A percentile compares a stretch with the other conserved stretches of the same genome.
Evolutionary conservation across 2,888 invertebrate genomes (phyloP).

Genomic region (Cataglyphis altisquamis): DNA sequence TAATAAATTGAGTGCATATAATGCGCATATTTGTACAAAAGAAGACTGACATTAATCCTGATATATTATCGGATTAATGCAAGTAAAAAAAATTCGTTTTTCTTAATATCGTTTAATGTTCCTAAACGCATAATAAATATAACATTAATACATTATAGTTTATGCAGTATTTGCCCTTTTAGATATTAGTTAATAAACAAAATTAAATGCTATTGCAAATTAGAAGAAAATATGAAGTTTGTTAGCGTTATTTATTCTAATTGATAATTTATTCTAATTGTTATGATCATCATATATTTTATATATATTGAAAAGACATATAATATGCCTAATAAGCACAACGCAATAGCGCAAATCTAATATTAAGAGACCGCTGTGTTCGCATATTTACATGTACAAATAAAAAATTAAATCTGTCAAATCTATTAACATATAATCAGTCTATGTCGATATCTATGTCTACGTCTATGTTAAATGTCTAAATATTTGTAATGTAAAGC

Average conservation of each 20-base stretch:
- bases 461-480: neutral
- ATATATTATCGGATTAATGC: neutral
- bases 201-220: neutral
- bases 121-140: neutral
- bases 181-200: neutral
- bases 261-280: neutral
- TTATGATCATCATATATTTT: neutral
- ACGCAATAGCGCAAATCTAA: neutral
- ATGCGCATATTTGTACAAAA: conserved; percentile 8
- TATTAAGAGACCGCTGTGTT: conserved; percentile 1
- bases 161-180: neutral
- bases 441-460: too few relatives aligned
- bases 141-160: neutral
- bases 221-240: neutral
- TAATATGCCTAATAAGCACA: neutral
- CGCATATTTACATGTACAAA: neutral
- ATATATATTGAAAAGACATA: neutral
- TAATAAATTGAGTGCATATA: neutral
- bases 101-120: neutral
- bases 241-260: neutral
- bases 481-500: neutral
- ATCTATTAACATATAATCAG: neutral
- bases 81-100: neutral
- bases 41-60: conserved; percentile 21
- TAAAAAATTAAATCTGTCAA: conserved; percentile 3